phyloP scores from a whole-genome alignment of 2,797 vertebrate species.

The Salarias fasciatus region DNA sequence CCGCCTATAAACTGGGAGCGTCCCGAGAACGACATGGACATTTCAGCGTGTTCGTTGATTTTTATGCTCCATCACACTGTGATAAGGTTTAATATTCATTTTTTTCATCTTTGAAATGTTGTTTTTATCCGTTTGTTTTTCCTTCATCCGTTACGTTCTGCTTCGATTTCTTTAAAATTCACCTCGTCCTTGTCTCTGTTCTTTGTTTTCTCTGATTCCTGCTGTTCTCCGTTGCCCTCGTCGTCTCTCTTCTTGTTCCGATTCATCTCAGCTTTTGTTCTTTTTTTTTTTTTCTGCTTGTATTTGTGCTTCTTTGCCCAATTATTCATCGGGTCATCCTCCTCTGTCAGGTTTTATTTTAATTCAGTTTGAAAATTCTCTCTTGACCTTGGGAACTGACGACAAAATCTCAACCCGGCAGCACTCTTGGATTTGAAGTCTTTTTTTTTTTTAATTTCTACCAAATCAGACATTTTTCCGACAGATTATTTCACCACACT shows the following conservation, averaged over 20 bases:
- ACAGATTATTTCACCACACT: background rate
- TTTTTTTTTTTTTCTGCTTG: background rate
- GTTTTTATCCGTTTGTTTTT: background rate
- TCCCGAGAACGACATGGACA: slow-evolving; percentile 11
- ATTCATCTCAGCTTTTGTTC: background rate
- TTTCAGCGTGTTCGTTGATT: slow-evolving; percentile 12
- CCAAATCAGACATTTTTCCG: background rate
- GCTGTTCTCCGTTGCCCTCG: background rate
- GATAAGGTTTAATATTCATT: slow-evolving; percentile 32
- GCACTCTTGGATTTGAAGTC: background rate
- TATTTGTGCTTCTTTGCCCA: background rate
- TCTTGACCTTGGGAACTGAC: background rate
- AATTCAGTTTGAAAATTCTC: background rate
- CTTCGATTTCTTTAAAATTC: background rate
- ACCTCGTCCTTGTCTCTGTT: background rate
- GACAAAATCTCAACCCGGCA: background rate
- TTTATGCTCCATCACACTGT: slow-evolving; percentile 19
- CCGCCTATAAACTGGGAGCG: slow-evolving; percentile 11
- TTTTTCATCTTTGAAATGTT: slow-evolving; percentile 4
- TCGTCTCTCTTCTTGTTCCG: background rate
- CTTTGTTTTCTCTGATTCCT: background rate
- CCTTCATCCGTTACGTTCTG: too few relatives aligned
- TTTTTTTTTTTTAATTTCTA: background rate
- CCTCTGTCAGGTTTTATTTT: background rate
- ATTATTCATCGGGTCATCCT: background rate